Conservation (phyloP, 2,113 vertebrate genomes). For the Agelaius phoeniceus region DNA sequence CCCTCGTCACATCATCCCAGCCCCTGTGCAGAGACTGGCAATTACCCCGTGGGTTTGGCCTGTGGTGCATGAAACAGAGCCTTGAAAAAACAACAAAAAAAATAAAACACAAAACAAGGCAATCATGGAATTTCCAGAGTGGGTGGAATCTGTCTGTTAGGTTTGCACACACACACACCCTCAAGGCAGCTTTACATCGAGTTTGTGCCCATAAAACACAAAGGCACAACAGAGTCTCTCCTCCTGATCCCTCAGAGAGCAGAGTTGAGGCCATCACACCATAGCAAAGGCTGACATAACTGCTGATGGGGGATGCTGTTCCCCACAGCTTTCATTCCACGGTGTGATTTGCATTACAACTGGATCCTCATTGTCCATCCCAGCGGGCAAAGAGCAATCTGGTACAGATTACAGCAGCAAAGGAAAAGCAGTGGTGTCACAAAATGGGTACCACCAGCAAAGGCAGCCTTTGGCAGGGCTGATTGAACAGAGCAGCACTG, state of each 20-base stretch:
- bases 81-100: neutral
- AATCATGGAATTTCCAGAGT: slow-evolving; percentile 29
- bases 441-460: neutral
- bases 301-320: neutral
- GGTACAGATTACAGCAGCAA: slow-evolving; percentile 1
- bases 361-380: neutral
- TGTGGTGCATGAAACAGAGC: neutral
- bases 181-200: neutral
- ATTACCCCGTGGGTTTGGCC: neutral
- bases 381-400: slow-evolving; percentile 33
- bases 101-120: neutral
- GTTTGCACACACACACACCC: slow-evolving; percentile 5
- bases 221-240: neutral
- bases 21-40: neutral
- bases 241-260: neutral
- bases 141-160: slow-evolving; percentile 12
- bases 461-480: neutral
- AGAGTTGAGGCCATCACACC: neutral
- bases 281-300: neutral
- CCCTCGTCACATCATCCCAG: neutral
- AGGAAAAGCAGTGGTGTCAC: neutral
- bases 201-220: neutral
- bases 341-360: neutral
- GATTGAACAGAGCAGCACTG: neutral
- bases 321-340: neutral